Percentiles rank a stretch among this genome's conserved stretches.
These are phyloP conservation scores for Zygothrica quintamaculata DNA, from an alignment of 2,888 invertebrate genomes.

Conservation along the genomic window DNA sequence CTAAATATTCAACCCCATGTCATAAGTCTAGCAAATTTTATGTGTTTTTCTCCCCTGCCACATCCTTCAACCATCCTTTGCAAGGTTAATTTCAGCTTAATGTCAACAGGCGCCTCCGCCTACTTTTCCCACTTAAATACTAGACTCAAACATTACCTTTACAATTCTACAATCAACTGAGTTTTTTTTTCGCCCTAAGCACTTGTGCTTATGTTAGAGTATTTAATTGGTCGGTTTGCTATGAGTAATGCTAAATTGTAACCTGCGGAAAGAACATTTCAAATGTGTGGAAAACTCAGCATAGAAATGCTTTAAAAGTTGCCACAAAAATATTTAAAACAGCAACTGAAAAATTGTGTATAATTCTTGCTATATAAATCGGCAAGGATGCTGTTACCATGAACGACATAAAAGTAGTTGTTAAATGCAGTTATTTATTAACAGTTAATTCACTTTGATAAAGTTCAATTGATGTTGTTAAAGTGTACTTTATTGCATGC, in stretches of 20 bases:
- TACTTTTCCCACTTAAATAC: conserved; percentile 53
- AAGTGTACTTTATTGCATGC: too few relatives aligned
- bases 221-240: conserved; percentile 48
- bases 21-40: conserved; percentile 26
- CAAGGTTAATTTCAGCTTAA: conserved; percentile 65
- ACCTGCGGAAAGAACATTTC: background rate
- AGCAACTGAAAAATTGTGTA: too few relatives aligned
- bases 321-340: too few relatives aligned
- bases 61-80: conserved; percentile 41
- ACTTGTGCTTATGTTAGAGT: conserved; percentile 36
- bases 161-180: conserved; percentile 1
- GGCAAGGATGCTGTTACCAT: too few relatives aligned
- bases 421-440: too few relatives aligned
- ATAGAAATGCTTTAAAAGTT: background rate
- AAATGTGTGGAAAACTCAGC: background rate
- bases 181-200: conserved; percentile 4
- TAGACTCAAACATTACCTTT: conserved; percentile 3
- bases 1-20: conserved; percentile 9
- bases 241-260: conserved; percentile 24
- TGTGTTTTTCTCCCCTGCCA: conserved; percentile 28
- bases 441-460: too few relatives aligned
- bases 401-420: too few relatives aligned
- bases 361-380: too few relatives aligned
- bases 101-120: conserved; percentile 55
- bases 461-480: too few relatives aligned